Evolutionary conservation across 2,113 vertebrate genomes (phyloP).

Genomic region (Taurulus bubalis): DNA sequence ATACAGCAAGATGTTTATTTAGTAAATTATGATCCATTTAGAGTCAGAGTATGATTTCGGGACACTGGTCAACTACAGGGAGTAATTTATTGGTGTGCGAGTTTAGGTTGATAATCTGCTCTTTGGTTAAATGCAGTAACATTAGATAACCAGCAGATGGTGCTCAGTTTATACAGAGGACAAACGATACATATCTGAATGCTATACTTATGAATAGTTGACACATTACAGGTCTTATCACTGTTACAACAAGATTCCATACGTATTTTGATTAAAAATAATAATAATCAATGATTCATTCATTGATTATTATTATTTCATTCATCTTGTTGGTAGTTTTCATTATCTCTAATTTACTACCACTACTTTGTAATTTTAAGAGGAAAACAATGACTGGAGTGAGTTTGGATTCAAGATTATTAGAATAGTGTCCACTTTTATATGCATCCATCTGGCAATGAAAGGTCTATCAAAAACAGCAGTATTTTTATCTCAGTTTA

Average conservation of each 20-base stretch:
- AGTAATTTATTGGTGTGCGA: neutral
- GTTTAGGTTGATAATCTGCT: neutral
- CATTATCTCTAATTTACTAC: neutral
- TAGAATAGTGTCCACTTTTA: neutral
- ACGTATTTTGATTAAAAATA: neutral
- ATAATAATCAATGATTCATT: too few relatives aligned
- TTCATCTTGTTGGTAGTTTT: neutral
- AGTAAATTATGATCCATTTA: neutral
- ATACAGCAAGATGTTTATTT: neutral
- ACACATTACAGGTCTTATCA: neutral
- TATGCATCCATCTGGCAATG: neutral
- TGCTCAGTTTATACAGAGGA: neutral
- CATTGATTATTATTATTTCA: too few relatives aligned
- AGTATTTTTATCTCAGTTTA: neutral
- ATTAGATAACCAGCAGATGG: conserved; percentile 36
- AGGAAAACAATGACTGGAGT: neutral
- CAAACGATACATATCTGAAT: neutral
- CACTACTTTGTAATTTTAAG: neutral
- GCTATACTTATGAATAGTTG: neutral
- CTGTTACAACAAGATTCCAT: neutral
- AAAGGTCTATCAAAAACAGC: neutral
- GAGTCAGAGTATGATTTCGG: neutral
- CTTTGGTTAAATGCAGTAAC: conserved; percentile 6
- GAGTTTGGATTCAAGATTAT: neutral
- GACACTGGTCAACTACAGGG: neutral